Percentiles rank a stretch among this genome's conserved stretches.
Evolutionary conservation across 2,888 invertebrate genomes (phyloP).

Genomic region (Diplolepis rosae): DNA sequence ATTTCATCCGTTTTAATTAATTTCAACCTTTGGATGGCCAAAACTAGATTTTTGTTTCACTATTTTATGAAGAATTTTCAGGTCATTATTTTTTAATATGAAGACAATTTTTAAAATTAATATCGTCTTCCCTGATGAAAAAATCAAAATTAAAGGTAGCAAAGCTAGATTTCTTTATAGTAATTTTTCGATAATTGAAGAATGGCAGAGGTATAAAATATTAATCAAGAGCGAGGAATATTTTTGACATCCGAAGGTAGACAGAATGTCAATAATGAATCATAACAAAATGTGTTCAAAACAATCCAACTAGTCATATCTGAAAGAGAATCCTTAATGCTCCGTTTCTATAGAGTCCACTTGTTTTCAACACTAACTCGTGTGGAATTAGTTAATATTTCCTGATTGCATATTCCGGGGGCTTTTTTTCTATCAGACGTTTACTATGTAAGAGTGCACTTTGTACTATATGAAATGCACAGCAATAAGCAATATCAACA

Average conservation of each 20-base stretch:
- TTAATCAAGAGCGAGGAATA: slow-evolving; percentile 6
- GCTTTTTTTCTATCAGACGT: slow-evolving; percentile 43
- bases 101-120: not conserved
- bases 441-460: slow-evolving; percentile 60
- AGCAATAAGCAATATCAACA: slow-evolving; percentile 6
- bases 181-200: not conserved
- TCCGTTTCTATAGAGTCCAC: slow-evolving; percentile 23
- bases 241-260: slow-evolving; percentile 19
- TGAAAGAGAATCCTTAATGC: slow-evolving; percentile 16
- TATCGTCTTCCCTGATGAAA: not conserved
- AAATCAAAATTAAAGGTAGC: not conserved
- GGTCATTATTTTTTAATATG: too few species aligned
- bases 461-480: slow-evolving; percentile 39
- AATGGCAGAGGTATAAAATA: slow-evolving; percentile 2
- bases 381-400: slow-evolving; percentile 4
- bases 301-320: slow-evolving; percentile 25
- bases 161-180: slow-evolving; percentile 24
- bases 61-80: too few species aligned
- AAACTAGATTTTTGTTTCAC: not conserved
- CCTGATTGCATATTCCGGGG: not conserved
- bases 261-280: not conserved
- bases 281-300: slow-evolving; percentile 26
- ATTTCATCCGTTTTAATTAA: too few species aligned
- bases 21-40: not conserved
- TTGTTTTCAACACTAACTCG: slow-evolving; percentile 3